These are phyloP conservation scores for Lepus timidus DNA, from an alignment of 2,113 vertebrate genomes.

Conservation along the genomic window DNA sequence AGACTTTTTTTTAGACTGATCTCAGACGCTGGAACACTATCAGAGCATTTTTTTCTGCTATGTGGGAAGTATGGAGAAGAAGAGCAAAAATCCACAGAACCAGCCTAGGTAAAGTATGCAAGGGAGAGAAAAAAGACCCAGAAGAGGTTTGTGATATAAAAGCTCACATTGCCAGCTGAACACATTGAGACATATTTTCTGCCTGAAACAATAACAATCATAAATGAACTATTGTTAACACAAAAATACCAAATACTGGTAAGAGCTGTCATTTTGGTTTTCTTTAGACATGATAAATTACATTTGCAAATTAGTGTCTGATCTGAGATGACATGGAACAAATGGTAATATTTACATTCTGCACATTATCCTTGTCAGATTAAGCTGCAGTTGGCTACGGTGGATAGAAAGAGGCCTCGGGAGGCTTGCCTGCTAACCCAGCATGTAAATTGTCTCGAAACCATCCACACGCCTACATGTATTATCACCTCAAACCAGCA, in stretches of 20 bases:
- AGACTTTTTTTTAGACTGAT: constrained; percentile 1
- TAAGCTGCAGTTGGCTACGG: constrained; percentile 77
- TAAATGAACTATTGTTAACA: constrained; percentile 85
- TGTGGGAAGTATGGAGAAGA: not conserved
- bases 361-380: constrained; percentile 81
- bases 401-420: constrained; percentile 74
- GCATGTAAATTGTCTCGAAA: constrained; percentile 66
- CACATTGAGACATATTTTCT: constrained; percentile 75
- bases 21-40: not conserved
- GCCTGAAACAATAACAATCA: constrained; percentile 83
- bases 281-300: constrained; percentile 81
- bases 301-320: constrained; percentile 80
- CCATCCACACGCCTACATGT: constrained; percentile 62
- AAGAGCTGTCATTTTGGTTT: constrained; percentile 79
- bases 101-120: constrained; percentile 37
- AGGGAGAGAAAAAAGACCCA: not conserved
- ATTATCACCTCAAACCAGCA: constrained; percentile 56
- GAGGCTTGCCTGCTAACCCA: constrained; percentile 71
- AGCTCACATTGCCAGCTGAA: constrained; percentile 60
- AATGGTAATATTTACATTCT: constrained; percentile 86
- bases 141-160: constrained; percentile 40
- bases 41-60: constrained; percentile 21
- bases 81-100: not conserved
- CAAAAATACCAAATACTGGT: constrained; percentile 80
- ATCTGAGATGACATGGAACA: constrained; percentile 85